Evolutionary conservation across 2,113 vertebrate species (phyloP).

Genomic region (Sardina pilchardus): DNA sequence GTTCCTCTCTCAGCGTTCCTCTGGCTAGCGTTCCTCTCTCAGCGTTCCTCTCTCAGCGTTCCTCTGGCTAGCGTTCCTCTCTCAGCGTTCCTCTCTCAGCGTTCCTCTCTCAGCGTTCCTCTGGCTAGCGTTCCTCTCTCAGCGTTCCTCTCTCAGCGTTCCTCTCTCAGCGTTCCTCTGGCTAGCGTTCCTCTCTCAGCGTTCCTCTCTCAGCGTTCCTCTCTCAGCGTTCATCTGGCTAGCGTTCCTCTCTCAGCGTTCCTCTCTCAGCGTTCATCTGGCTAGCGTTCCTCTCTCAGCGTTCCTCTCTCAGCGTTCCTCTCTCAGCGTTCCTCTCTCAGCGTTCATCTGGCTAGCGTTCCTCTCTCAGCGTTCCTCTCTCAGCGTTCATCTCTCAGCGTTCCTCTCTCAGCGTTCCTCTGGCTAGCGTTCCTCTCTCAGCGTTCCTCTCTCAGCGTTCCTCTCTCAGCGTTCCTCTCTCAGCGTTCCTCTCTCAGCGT

Average conservation of each 20-base stretch:
- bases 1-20: conserved; percentile 29
- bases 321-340: conserved; percentile 20
- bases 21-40: conserved; percentile 32
- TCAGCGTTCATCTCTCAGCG: too few species aligned
- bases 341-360: conserved; percentile 34
- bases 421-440: conserved; percentile 33
- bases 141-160: not conserved
- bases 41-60: conserved; percentile 25
- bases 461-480: conserved; percentile 29
- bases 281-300: conserved; percentile 35
- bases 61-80: conserved; percentile 34
- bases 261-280: conserved; percentile 28
- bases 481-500: too few species aligned
- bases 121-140: conserved; percentile 32
- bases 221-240: conserved; percentile 28
- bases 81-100: too few species aligned
- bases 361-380: too few species aligned
- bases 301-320: too few species aligned
- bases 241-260: too few species aligned
- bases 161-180: conserved; percentile 28
- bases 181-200: conserved; percentile 35
- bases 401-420: conserved; percentile 26
- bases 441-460: not conserved
- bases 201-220: not conserved
- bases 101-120: conserved; percentile 28